Base-by-base conservation (phyloP, 2,888 invertebrate genomes). In the Rapana venosa region DNA sequence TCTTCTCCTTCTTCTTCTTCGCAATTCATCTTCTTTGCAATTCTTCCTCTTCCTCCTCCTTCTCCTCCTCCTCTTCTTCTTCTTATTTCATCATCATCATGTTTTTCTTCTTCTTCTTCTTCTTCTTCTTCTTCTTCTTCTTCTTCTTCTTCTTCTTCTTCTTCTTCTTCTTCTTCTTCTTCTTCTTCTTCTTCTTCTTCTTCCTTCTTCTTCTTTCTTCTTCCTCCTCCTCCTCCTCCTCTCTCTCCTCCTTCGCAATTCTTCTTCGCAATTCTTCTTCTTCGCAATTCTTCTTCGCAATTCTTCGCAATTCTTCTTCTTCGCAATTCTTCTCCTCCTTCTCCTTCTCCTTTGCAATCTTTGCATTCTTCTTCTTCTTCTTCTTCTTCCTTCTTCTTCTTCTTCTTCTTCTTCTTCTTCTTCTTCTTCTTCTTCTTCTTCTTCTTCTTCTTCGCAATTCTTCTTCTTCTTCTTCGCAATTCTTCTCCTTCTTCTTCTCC, bases 401-500 rank as follows among this genome's bases (percentile, higher is more conserved):
- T 61, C 20, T 61, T 20, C 20, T 20, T 61, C 66, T 61, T 20
- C 20, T 20, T 61, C 66, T 84, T 36, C 26, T 26, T 84, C 84
- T 84, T 26, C 26, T 26, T 84, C 84, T 84, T 26, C 26, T 26
- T 84, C 84, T 36, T 35, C 58, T 58, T 30, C n/a, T 30, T 58
- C 86, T n/a, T 6, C n/a, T 30, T 86, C 86, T 26, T 30, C 11
- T 11, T 74, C 20, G 11, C 26, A 11, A 11, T 74, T 26, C 11
- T 30, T 26, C 26, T 0, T 30, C 11, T 74, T 17, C 74, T 74
- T 26, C 26, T 30, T 26, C 26, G 17, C 74, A n/a, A 11, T 56
- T 26, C n/a, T 30, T 86, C 86, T 56, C 30, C 30, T 30, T 86
- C 86, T 86, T 30, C 30, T 30, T 86, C 86, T 86, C 61, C 30